phyloP scores from a whole-genome alignment of 2,797 vertebrate species.

The Neomorphus geoffroyi region DNA sequence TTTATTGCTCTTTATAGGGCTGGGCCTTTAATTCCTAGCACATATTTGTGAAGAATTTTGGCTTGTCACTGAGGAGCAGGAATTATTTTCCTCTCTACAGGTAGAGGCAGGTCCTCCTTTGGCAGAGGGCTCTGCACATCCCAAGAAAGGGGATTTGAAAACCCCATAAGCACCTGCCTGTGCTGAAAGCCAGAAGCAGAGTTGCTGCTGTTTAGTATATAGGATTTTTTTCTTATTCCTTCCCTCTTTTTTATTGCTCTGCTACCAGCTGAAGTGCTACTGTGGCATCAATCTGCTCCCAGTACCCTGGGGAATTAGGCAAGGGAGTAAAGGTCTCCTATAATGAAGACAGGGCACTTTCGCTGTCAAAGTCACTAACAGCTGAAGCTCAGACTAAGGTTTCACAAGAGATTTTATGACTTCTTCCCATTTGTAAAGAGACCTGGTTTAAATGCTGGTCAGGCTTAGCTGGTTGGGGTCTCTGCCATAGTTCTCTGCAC shows the following conservation, averaged over 20 bases:
- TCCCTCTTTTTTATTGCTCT: conserved; percentile 1
- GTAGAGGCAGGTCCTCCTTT: conserved; percentile 59
- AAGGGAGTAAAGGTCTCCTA: neutral
- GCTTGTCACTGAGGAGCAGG: conserved; percentile 57
- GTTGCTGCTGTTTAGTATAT: neutral
- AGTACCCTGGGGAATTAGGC: neutral
- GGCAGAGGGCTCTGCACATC: conserved; percentile 47
- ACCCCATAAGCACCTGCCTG: conserved; percentile 11
- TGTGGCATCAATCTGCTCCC: neutral
- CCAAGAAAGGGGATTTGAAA: neutral
- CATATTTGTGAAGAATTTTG: conserved; percentile 68
- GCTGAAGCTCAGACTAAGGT: conserved; percentile 61
- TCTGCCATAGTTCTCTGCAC: neutral
- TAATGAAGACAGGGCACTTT: conserved; percentile 17
- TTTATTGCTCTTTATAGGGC: conserved; percentile 67
- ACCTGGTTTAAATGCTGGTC: conserved; percentile 10
- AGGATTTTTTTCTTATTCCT: neutral
- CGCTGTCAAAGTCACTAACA: conserved; percentile 33
- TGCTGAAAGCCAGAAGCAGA: conserved; percentile 25
- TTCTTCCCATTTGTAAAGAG: conserved; percentile 40
- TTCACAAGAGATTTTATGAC: conserved; percentile 62
- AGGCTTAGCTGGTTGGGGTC: neutral
- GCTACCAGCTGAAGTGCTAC: conserved; percentile 22
- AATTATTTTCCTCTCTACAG: conserved; percentile 61
- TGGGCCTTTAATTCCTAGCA: conserved; percentile 58